These are phyloP conservation scores for Parapsyche elsis DNA, from an alignment of 1,140 invertebrate genomes.

Conservation along the genomic window DNA sequence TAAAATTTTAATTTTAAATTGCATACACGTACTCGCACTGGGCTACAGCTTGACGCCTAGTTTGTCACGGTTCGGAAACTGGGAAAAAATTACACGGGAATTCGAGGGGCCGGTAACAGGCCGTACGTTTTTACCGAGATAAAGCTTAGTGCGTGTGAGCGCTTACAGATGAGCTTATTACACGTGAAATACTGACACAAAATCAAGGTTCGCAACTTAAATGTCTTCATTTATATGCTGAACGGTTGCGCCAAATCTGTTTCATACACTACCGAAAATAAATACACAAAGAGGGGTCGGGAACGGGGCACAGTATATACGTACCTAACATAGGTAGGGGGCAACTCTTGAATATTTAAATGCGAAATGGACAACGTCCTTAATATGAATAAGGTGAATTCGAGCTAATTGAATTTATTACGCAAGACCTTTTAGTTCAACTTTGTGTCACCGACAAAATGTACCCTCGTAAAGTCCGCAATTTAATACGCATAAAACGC, in stretches of 20 bases:
- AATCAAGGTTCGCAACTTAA: slow-evolving; percentile 50
- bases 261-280: slow-evolving; percentile 52
- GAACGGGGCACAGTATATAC: background rate
- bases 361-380: slow-evolving; percentile 26
- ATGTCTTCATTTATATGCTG: slow-evolving; percentile 53
- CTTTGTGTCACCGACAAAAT: slow-evolving; percentile 25
- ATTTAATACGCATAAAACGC: slow-evolving; percentile 32
- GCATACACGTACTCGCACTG: background rate
- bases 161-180: slow-evolving; percentile 53
- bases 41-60: background rate
- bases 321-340: background rate
- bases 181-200: slow-evolving; percentile 45
- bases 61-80: background rate
- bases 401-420: slow-evolving; percentile 38
- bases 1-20: slow-evolving; percentile 21
- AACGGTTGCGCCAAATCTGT: slow-evolving; percentile 48
- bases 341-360: slow-evolving; percentile 39
- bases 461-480: slow-evolving; percentile 32
- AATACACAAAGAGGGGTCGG: slow-evolving; percentile 49
- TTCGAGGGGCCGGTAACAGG: background rate
- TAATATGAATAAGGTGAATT: slow-evolving; percentile 36
- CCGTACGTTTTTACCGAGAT: slow-evolving; percentile 31
- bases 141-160: slow-evolving; percentile 38
- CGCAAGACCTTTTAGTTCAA: slow-evolving; percentile 27
- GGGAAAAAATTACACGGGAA: background rate